A percentile compares a stretch with the other conserved stretches of the same genome.
phyloP scores from a whole-genome alignment of 2,113 vertebrate species.

The Ceratotherium simum region DNA sequence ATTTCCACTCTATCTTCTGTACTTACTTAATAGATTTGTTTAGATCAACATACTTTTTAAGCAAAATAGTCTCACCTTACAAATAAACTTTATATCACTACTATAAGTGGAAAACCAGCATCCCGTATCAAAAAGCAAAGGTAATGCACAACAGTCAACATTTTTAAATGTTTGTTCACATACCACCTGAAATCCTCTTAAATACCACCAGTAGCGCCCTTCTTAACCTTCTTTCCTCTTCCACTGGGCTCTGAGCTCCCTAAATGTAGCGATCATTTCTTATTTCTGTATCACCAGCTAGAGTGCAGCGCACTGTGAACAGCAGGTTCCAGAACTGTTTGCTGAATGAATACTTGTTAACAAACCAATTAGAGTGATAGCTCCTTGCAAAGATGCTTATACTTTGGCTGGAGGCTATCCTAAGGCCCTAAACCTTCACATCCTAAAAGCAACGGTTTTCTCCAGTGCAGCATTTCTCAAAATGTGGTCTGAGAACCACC shows the following conservation, averaged over 20 bases:
- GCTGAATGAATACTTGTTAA: neutral
- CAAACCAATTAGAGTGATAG: neutral
- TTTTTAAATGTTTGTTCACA: neutral
- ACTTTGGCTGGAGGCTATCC: neutral
- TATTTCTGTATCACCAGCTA: neutral
- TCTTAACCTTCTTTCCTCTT: too few relatives aligned
- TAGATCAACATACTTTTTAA: neutral
- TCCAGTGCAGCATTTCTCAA: neutral
- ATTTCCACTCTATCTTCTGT: neutral
- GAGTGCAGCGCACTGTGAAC: neutral
- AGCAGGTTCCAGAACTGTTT: neutral
- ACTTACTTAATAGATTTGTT: neutral
- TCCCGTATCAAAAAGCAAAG: neutral
- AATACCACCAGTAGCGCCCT: too few relatives aligned
- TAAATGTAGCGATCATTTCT: accelerated
- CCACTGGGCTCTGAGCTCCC: neutral
- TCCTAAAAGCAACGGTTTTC: neutral
- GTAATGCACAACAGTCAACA: neutral
- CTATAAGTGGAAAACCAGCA: neutral
- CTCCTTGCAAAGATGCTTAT: neutral
- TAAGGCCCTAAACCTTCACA: neutral
- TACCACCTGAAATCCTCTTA: neutral
- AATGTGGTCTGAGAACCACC: neutral
- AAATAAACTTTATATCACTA: neutral
- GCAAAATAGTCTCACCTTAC: neutral